phyloP scores from a whole-genome alignment of 2,797 vertebrate genomes.

The Gymnothorax javanicus region DNA sequence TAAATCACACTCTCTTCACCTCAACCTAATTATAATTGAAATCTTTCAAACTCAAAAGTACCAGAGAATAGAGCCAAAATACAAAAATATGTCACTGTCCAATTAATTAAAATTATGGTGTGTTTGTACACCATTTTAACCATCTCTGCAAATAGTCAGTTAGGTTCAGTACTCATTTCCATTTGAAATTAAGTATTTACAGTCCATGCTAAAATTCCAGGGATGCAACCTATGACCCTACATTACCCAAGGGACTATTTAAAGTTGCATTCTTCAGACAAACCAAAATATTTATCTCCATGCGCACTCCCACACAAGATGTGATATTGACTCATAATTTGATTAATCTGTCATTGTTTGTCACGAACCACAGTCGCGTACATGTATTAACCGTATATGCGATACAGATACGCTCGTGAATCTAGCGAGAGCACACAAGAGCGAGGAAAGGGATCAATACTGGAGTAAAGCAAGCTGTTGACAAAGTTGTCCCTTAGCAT shows the following conservation, averaged over 20 bases:
- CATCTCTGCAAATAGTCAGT: conserved; percentile 40
- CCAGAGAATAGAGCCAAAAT: too few species aligned
- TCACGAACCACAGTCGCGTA: conserved; percentile 66
- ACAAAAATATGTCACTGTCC: too few species aligned
- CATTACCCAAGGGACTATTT: conserved; percentile 59
- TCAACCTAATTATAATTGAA: too few species aligned
- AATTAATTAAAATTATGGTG: too few species aligned
- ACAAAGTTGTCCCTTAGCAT: conserved; percentile 69
- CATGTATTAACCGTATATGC: conserved; percentile 39
- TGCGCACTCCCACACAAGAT: conserved; percentile 66
- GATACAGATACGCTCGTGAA: conserved; percentile 47
- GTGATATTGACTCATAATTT: conserved; percentile 65
- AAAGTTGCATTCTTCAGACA: conserved; percentile 69
- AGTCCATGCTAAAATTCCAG: conserved; percentile 13
- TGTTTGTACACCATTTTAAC: conserved; percentile 47
- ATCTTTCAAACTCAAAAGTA: too few species aligned
- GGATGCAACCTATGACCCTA: conserved; percentile 59
- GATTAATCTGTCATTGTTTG: conserved; percentile 61
- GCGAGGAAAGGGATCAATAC: conserved; percentile 67
- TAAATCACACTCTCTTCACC: too few species aligned
- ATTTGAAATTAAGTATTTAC: conserved; percentile 49
- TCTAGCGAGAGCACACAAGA: conserved; percentile 44
- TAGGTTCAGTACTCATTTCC: conserved; percentile 41
- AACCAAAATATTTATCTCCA: conserved; percentile 79
- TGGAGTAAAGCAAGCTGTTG: conserved; percentile 71